Evolutionary conservation across 2,113 vertebrate species (phyloP), one percentile per base, ranked within the genome.

Genomic region (Cygnus atratus): DNA sequence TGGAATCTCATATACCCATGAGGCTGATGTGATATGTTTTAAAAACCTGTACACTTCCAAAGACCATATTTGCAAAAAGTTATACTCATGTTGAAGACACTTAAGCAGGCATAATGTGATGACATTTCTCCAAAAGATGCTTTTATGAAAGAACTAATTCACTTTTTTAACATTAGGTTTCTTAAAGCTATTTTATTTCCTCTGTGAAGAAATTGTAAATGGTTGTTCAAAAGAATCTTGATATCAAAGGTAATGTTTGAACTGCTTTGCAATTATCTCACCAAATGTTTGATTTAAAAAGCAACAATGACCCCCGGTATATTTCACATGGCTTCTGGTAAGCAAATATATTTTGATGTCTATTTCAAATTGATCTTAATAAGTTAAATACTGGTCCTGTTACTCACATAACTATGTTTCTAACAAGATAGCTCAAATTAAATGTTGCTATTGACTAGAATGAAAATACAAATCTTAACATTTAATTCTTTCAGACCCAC

Each of bases 81-180:
- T 75, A 74, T 37, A 35, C 22, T 91, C 9, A 59, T 43, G 19
- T 72, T 86, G 52, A 93, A 68, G 37, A 76, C 73, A 63, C 63
- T 66, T 90, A 75, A 71, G 80, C 9, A 90, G 9, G n/a, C 1
- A 1, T 89, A 80, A 57, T 91, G 43, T 52, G 29, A 74, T 83
- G 35, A 78, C 2, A 4, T 78, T 96, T 93, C 24, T 39, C 18
- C 26, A 74, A 73, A 88, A 68, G 10, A 84, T 10, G 12, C 3
- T 84, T 94, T 93, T 85, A 84, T 80, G 39, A 95, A 96, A 73
- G 13, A 93, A 92, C 6, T 57, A 68, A 75, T 77, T 95, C 15
- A 84, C 14, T 70, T 63, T 95, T 84, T 92, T 95, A 80, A 59
- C 18, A 39, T 67, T 50, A 10, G 54, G 87, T 93, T 95, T 61